Percentiles rank a stretch among this genome's conserved stretches.
Conservation (phyloP, 2,797 vertebrate species). For the Sebastes matsubarae region DNA sequence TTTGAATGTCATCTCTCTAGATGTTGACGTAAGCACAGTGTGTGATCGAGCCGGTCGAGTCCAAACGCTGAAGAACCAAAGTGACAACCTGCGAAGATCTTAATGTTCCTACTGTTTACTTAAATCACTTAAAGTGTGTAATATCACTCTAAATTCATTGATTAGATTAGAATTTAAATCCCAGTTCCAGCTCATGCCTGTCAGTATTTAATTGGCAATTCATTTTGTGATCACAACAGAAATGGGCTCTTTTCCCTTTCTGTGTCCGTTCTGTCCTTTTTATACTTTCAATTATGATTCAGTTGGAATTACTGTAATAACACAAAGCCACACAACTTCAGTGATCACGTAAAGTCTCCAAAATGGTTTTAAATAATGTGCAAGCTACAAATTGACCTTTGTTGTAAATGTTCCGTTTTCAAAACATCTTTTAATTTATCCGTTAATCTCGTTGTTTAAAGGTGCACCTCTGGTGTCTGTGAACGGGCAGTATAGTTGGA, state of each 20-base stretch:
- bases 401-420: neutral
- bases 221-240: neutral
- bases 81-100: conserved; percentile 8
- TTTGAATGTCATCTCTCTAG: conserved; percentile 73
- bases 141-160: neutral
- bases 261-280: neutral
- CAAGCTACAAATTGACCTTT: neutral
- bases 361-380: neutral
- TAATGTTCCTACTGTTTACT: neutral
- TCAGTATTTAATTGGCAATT: neutral
- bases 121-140: neutral
- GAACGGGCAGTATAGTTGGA: neutral
- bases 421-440: neutral
- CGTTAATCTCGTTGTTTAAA: neutral
- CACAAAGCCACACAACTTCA: neutral
- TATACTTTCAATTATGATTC: neutral
- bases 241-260: neutral
- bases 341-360: neutral
- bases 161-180: neutral
- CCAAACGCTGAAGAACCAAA: conserved; percentile 50
- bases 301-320: neutral
- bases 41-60: conserved; percentile 59
- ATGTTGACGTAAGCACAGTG: conserved; percentile 78
- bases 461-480: neutral
- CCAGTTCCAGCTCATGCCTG: neutral